Base-by-base conservation (phyloP, 2,797 vertebrate genomes). In the Bufotes viridis region DNA sequence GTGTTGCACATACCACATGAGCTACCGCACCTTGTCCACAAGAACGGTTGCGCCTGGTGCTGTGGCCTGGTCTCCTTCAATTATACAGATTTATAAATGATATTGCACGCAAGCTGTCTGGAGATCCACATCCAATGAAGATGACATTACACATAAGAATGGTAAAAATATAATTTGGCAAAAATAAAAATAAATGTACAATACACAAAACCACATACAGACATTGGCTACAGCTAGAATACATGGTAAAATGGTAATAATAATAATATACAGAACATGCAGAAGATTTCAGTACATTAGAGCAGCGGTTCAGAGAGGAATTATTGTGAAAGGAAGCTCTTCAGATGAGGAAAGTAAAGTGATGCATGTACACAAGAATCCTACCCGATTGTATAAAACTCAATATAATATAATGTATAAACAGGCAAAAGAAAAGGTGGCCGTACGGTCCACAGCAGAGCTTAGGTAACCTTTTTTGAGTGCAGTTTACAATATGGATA, bases 131-230 rank as follows among this genome's bases (percentile, higher is more conserved):
- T 10, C 12, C 42, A 81, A 42, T 34, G 4, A 81, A 81, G 7
- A 81, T 17, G 15, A 20, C 15, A 5, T 60, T 34, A 63, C 55
- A 81, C 26, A 26, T 79, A 14, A 29, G 5, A 58, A 79, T 58
- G 29, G 42, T 81, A 61, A 61, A 81, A 81, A 42, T 81, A 81
- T 81, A 81, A 81, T 81, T 58, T 80, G 57, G 15, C 24, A 80
- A 29, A 79, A 57, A 79, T 58, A 60, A 79, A 57, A 58, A 57
- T 17, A 57, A 58, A 80, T 60, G 24, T 58, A 63, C 57, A 63
- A 81, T 61, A 49, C 58, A 81, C 14, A 61, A 58, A 10, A 29
- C 26, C 57, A 26, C 17, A 80, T 34, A 61, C 78, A 81, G 18
- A 55, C 9, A 63, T 20, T 61, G 57, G 18, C 63, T 22, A 29